These are phyloP conservation scores for Cheilinus undulatus DNA, from an alignment of 2,113 vertebrate genomes.

Conservation along the genomic window DNA sequence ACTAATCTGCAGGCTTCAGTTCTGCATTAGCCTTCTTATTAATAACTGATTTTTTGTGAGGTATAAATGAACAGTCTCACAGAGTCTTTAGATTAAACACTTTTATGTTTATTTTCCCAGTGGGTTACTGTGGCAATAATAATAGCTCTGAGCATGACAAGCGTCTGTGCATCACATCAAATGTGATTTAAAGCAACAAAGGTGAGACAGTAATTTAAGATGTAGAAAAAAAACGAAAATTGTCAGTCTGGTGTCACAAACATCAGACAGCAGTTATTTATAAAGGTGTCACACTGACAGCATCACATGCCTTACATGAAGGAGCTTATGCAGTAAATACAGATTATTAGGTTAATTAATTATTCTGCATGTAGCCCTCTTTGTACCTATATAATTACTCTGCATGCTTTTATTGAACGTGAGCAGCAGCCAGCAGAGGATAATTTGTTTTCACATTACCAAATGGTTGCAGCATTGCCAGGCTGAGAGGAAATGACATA, in stretches of 20 bases:
- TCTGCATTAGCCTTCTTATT: no score
- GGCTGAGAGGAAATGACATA: slow-evolving; percentile 89
- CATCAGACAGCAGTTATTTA: slow-evolving; percentile 28
- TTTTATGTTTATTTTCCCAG: slow-evolving; percentile 16
- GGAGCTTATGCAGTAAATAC: slow-evolving; percentile 89
- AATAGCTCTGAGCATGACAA: slow-evolving; percentile 20
- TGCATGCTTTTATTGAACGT: slow-evolving; percentile 97
- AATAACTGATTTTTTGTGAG: neutral
- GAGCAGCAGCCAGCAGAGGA: slow-evolving; percentile 94
- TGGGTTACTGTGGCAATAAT: slow-evolving; percentile 9
- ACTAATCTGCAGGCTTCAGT: no score
- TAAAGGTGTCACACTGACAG: slow-evolving; percentile 86
- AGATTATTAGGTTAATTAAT: slow-evolving; percentile 98
- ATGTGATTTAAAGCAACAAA: slow-evolving; percentile 22
- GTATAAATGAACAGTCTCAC: neutral
- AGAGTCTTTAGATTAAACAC: neutral
- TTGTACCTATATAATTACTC: slow-evolving; percentile 96
- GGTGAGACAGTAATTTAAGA: neutral
- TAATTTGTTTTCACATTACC: slow-evolving; percentile 98
- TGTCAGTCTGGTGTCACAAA: neutral
- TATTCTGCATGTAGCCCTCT: slow-evolving; percentile 98
- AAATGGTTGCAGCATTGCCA: slow-evolving; percentile 95
- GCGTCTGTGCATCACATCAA: slow-evolving; percentile 17
- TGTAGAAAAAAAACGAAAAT: slow-evolving; percentile 1
- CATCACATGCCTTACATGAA: slow-evolving; percentile 90